Evolutionary conservation across 2,113 vertebrate genomes (phyloP).

Genomic region (Steatornis caripensis): DNA sequence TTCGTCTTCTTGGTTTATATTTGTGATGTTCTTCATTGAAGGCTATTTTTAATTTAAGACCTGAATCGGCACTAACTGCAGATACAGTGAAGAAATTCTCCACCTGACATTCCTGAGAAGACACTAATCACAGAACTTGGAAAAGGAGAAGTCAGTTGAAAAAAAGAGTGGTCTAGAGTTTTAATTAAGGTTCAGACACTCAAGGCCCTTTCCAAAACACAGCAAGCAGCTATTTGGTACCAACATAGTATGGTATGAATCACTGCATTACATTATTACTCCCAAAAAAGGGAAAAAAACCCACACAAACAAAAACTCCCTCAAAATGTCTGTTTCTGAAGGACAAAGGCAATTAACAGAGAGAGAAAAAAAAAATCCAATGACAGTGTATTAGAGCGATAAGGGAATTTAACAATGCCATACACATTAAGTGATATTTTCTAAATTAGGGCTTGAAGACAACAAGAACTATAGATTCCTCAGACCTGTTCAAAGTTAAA

Average conservation of each 20-base stretch:
- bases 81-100: not conserved
- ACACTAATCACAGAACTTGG: not conserved
- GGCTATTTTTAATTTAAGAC: not conserved
- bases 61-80: not conserved
- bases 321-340: not conserved
- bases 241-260: not conserved
- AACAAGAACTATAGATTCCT: not conserved
- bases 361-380: not conserved
- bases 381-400: not conserved
- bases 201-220: not conserved
- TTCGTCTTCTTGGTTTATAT: not conserved
- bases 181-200: not conserved
- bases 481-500: not conserved
- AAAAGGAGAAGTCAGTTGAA: not conserved
- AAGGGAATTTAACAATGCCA: constrained; percentile 2
- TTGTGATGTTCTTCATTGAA: not conserved
- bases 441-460: not conserved
- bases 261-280: not conserved
- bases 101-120: not conserved
- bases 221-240: not conserved
- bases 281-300: not conserved
- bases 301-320: not conserved
- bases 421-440: not conserved
- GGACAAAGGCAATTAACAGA: constrained; percentile 48
- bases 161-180: not conserved